Conservation (phyloP, 2,113 vertebrate genomes). For the Vulpes vulpes region DNA sequence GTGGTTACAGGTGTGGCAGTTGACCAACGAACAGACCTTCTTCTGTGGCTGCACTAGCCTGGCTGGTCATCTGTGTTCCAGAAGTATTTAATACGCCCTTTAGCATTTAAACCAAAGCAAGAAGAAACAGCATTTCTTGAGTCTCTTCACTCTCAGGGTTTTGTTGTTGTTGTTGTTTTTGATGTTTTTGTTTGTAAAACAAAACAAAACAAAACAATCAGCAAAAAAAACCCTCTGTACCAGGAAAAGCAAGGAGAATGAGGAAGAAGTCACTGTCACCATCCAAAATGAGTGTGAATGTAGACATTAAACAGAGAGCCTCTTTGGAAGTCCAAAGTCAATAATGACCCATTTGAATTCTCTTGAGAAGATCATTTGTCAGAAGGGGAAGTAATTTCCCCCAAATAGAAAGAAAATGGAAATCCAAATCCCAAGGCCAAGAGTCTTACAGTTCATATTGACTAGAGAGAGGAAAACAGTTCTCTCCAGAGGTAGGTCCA, state of each 20-base stretch:
- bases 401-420: constrained; percentile 43
- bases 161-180: not conserved
- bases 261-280: not conserved
- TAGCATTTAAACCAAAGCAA: not conserved
- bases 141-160: not conserved
- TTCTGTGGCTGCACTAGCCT: not conserved
- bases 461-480: not conserved
- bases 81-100: not conserved
- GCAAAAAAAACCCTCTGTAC: not conserved
- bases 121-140: not conserved
- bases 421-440: constrained; percentile 28
- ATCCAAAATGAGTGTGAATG: not conserved
- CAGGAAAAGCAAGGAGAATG: not conserved
- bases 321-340: not conserved
- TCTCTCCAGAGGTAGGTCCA: not conserved
- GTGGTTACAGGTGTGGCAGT: not conserved
- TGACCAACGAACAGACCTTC: not conserved
- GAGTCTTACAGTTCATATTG: not conserved
- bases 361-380: not conserved
- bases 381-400: not conserved
- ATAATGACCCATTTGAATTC: not conserved
- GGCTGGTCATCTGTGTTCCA: not conserved
- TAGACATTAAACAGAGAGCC: not conserved
- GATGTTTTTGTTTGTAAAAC: not conserved
- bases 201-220: not conserved